Conservation (phyloP, 2,113 vertebrate species). For the Microtus ochrogaster region DNA sequence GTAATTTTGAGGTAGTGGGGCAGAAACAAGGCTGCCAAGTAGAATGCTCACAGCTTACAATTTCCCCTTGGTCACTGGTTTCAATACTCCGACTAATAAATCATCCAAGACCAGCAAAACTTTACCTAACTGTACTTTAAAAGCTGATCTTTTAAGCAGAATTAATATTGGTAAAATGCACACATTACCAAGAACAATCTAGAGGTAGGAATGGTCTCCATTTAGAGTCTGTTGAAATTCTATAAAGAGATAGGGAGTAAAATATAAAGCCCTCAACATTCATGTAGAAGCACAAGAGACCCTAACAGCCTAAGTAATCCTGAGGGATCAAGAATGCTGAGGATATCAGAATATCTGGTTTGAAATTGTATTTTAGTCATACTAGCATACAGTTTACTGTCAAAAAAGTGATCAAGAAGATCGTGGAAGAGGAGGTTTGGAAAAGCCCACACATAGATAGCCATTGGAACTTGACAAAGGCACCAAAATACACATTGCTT, state of each 20-base stretch:
- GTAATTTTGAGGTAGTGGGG: background rate
- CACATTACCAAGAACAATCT: background rate
- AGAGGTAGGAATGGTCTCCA: background rate
- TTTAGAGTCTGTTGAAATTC: background rate
- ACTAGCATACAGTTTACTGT: background rate
- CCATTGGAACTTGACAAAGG: background rate
- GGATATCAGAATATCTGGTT: background rate
- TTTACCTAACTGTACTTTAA: background rate
- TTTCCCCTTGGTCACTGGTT: background rate
- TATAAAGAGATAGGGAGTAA: background rate
- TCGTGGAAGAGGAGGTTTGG: too few species aligned
- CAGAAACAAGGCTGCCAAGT: background rate
- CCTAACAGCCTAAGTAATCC: background rate
- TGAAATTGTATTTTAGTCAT: too few species aligned
- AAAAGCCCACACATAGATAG: background rate
- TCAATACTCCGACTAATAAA: background rate
- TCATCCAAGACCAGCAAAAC: background rate
- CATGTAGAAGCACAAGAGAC: background rate
- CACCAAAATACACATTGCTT: background rate
- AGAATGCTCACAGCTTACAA: background rate
- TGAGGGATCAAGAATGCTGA: background rate
- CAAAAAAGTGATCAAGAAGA: background rate
- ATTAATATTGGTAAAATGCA: background rate
- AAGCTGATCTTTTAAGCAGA: background rate
- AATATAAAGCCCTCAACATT: background rate